Base-by-base conservation (phyloP, 2,888 invertebrate species). In the Diplolepis rosae region DNA sequence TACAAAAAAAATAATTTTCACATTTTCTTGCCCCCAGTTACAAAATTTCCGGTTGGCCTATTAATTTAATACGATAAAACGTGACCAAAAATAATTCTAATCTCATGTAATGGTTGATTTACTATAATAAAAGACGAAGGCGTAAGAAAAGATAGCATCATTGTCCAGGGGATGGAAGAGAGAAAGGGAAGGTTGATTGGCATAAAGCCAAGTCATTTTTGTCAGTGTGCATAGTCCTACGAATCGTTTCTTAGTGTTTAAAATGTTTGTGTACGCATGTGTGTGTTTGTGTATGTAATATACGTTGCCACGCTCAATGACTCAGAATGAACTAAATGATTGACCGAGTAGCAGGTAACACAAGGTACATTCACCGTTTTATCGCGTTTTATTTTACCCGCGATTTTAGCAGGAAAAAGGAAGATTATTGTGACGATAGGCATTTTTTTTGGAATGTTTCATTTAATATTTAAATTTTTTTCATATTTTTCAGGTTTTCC, bases 301-400 rank as follows among this genome's bases (percentile, higher is more conserved):
- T 45, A 18, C 7, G 45, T 30, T 35, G 32, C 30, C 56, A 66
- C 71, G 68, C 69, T 71, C 61, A 77, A 71, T 79, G 72, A 72
- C 68, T 73, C 72, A 66, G 56, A 65, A 66, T 69, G 75, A 73
- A 50, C 71, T 69, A 73, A 73, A 50, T 70, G 75, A 78, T 73
- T 77, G 77, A 79, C 72, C 76, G 70, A 56, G 78, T 79, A 77
- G 79, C 79, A 72, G 79, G 78, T 72, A 79, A 78, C 68, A 66
- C 68, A 50, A 54, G 74, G 78, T 73, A 78, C 79, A 68, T 78
- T 73, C 76, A 70, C 71, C 66, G 56, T 72, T 79, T 79, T 76
- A 45, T 45, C 42, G 42, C 42, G 42, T 15, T 15, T 15, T 7
- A 45, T 18, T 15, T 45, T 7, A 45, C 15, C 18, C 42, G 42